Evolutionary conservation across 2,113 vertebrate genomes (phyloP).

Genomic region (Formicarius rufipectus): DNA sequence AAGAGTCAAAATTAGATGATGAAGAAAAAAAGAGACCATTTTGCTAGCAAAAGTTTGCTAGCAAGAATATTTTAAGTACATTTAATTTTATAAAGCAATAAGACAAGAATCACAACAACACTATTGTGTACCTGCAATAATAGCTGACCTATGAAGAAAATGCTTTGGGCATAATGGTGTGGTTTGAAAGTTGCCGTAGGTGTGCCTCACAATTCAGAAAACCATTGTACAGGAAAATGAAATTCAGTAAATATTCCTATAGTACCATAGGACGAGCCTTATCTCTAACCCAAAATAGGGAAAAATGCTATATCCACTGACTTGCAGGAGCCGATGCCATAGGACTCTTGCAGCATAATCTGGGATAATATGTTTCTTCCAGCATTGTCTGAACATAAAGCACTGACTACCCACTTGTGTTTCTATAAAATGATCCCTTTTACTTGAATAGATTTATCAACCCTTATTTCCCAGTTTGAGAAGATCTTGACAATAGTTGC

Average conservation of each 20-base stretch:
- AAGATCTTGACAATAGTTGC: not conserved
- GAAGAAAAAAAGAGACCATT: not conserved
- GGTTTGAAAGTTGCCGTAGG: not conserved
- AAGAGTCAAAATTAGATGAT: not conserved
- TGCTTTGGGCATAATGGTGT: not conserved
- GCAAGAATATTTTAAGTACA: not conserved
- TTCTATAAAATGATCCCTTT: not conserved
- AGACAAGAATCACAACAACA: not conserved
- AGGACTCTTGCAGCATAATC: not conserved
- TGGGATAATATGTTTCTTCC: not conserved
- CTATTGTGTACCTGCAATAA: not conserved
- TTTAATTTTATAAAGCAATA: not conserved
- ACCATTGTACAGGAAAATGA: not conserved
- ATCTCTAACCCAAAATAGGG: not conserved
- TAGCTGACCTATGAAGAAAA: not conserved
- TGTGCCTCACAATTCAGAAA: not conserved
- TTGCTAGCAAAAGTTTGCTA: not conserved
- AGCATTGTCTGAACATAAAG: not conserved
- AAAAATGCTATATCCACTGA: not conserved
- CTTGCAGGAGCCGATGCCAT: not conserved
- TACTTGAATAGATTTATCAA: not conserved
- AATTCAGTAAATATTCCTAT: not conserved
- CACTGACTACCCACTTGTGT: not conserved
- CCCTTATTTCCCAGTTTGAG: not conserved
- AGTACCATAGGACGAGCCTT: not conserved